A percentile compares a stretch with the other conserved stretches of the same genome.
Conservation (phyloP, 2,797 vertebrate genomes). For the Pseudotriccus pelzelni region DNA sequence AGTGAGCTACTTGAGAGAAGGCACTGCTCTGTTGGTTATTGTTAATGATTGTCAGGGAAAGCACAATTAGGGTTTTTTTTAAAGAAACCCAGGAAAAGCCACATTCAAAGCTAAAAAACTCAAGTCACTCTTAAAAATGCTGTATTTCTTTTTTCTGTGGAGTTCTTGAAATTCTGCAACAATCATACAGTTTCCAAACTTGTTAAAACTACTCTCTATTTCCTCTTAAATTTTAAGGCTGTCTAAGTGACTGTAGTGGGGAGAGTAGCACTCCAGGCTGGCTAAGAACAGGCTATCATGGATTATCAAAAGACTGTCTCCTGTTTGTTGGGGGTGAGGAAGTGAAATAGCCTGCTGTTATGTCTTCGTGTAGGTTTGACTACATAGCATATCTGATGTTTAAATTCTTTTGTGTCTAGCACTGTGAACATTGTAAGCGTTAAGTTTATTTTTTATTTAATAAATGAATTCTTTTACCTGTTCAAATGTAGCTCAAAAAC, state of each 20-base stretch:
- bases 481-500: not conserved
- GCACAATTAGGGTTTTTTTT: not conserved
- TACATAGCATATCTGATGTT: not conserved
- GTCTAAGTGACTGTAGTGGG: not conserved
- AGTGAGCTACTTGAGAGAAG: not conserved
- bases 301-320: not conserved
- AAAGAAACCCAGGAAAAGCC: not conserved
- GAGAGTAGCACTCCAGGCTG: not conserved
- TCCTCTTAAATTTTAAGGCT: not conserved
- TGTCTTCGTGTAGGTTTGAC: not conserved
- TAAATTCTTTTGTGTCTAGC: not conserved
- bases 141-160: not conserved
- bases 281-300: not conserved
- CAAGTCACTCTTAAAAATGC: not conserved
- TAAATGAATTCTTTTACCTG: not conserved
- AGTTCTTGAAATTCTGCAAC: not conserved
- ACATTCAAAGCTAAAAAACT: not conserved
- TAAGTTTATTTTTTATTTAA: not conserved
- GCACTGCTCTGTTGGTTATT: not conserved
- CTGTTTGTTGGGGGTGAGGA: not conserved
- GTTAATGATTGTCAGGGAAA: not conserved
- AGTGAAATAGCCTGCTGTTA: not conserved
- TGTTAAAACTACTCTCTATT: not conserved
- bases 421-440: not conserved
- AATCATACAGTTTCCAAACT: not conserved